Base-by-base conservation (phyloP, 2,888 invertebrate genomes). In the Tyria jacobaeae region DNA sequence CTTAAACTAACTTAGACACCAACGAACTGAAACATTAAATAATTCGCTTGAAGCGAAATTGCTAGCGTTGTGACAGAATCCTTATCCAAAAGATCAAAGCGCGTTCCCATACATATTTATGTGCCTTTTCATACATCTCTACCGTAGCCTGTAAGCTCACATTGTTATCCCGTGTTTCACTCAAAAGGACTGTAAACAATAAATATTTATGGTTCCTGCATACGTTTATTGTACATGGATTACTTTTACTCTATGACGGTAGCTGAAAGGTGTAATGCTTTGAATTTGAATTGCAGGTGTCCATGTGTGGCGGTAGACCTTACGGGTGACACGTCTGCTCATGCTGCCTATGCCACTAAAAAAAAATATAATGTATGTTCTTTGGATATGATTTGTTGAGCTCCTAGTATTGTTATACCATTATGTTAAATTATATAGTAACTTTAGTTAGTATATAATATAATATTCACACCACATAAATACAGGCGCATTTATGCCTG, bases 21-120 rank as follows among this genome's bases (percentile, higher is more conserved):
- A n/a, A n/a, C n/a, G n/a, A n/a, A n/a, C n/a, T n/a, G n/a, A n/a
- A n/a, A n/a, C n/a, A n/a, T n/a, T n/a, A n/a, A n/a, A n/a, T n/a
- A 1, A 47, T 24, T 17, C 21, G 24, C 21, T 21, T 24, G 10
- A 24, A n/a, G 6, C 35, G 2, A n/a, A n/a, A 17, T 54, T 10
- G 41, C 39, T 31, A 21, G 27, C 41, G 14, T n/a, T 57, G 24
- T 31, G 39, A 31, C 39, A 50, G 25, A 12, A 41, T 14, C 51
- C 25, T 37, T 27, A 53, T 12, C 5, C 55, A 50, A 37, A 57
- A 25, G 25, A 55, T 50, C 64, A 61, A 60, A 53, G 56, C 60
- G 37, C 60, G 41, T 25, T 44, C 50, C 44, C 66, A 72, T 73
- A 69, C 62, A 73, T 73, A 71, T 73, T 69, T 61, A 66, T 73